phyloP scores from a whole-genome alignment of 2,113 vertebrate genomes.

The Aphyosemion australe region DNA sequence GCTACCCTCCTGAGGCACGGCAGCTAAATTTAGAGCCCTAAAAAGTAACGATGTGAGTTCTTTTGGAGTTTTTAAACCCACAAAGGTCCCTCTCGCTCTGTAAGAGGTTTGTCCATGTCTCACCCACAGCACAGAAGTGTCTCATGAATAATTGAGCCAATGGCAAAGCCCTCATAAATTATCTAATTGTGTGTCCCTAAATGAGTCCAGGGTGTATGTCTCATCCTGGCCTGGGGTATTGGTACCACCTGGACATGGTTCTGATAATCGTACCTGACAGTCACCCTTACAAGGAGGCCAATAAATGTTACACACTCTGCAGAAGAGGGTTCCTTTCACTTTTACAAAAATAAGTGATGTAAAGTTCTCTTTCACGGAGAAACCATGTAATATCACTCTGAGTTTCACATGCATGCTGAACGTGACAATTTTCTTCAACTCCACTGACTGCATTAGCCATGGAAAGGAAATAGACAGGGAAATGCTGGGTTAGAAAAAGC shows the following conservation, averaged over 20 bases:
- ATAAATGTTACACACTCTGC: not conserved
- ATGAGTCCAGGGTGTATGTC: slow-evolving; percentile 35
- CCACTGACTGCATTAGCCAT: no score
- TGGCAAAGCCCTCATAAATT: slow-evolving; percentile 76
- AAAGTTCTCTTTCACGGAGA: no score
- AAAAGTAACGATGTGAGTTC: slow-evolving; percentile 54
- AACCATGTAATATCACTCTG: no score
- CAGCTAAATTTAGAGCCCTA: slow-evolving; percentile 59
- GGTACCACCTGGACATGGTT: slow-evolving; percentile 13
- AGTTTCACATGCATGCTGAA: no score
- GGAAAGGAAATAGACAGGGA: no score
- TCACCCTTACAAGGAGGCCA: not conserved
- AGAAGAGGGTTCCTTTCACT: not conserved
- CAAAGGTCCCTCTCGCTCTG: slow-evolving; percentile 28
- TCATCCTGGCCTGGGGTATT: slow-evolving; percentile 23
- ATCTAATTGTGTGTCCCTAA: slow-evolving; percentile 57
- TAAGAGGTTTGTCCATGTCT: slow-evolving; percentile 64
- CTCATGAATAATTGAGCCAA: slow-evolving; percentile 76
- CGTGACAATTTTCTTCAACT: no score
- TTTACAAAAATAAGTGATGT: no score
- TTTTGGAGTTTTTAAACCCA: slow-evolving; percentile 38
- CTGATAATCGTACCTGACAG: not conserved
- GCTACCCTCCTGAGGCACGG: slow-evolving; percentile 48
- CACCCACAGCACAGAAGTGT: slow-evolving; percentile 37
- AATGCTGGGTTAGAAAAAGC: no score